Conservation (phyloP, 1,140 invertebrate genomes). For the Zaprionus ornatus region DNA sequence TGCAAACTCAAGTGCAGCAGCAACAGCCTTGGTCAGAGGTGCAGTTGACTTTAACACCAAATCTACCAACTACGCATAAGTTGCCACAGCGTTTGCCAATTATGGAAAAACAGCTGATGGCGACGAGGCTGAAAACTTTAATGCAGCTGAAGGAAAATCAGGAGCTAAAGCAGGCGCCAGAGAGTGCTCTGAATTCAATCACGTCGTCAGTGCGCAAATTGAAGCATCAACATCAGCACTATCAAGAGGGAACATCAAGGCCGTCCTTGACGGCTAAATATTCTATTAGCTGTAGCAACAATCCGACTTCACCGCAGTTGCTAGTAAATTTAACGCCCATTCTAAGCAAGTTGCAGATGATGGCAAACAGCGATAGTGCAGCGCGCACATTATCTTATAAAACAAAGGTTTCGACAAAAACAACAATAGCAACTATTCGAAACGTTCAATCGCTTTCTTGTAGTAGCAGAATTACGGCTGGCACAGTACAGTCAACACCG, state of each 20-base stretch:
- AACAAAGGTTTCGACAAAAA: conserved; percentile 28
- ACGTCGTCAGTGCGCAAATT: not conserved
- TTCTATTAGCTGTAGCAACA: not conserved
- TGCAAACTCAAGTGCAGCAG: conserved; percentile 1
- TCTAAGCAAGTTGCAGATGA: conserved; percentile 15
- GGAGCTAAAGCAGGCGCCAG: conserved; percentile 13
- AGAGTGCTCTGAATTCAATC: conserved; percentile 22
- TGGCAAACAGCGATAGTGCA: conserved; percentile 21
- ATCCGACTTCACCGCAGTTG: not conserved
- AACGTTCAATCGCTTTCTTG: conserved; percentile 10
- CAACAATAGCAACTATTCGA: not conserved
- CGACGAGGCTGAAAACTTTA: not conserved
- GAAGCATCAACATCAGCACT: conserved; percentile 18
- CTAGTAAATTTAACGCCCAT: conserved; percentile 39
- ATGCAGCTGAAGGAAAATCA: conserved; percentile 3
- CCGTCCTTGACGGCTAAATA: not conserved
- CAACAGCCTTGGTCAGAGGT: conserved; percentile 1
- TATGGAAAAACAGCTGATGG: conserved; percentile 1
- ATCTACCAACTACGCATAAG: conserved; percentile 16
- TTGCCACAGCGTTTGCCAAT: conserved; percentile 3
- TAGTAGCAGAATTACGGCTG: conserved; percentile 12
- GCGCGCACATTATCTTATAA: conserved; percentile 62
- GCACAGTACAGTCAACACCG: conserved; percentile 49
- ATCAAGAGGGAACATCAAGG: not conserved
- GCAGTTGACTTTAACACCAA: conserved; percentile 10